These are phyloP conservation scores for Galerucella calmariensis DNA, from an alignment of 2,888 invertebrate genomes.

Conservation along the genomic window DNA sequence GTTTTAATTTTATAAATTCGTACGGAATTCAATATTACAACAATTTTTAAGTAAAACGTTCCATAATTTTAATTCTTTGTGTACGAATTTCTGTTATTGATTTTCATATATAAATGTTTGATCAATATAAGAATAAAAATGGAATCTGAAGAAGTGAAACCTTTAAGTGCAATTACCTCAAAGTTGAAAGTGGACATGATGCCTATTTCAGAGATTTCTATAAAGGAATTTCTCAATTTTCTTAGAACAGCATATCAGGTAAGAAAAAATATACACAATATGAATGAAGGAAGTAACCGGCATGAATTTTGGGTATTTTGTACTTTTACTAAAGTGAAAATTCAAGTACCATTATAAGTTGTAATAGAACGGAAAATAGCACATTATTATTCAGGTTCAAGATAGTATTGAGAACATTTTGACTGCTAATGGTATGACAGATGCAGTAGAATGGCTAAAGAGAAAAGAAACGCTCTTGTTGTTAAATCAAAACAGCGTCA, in stretches of 20 bases:
- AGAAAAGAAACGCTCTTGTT: constrained; percentile 64
- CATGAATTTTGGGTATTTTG: too few relatives aligned
- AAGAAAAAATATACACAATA: neutral
- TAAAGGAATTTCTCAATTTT: constrained; percentile 78
- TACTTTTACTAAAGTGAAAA: too few relatives aligned
- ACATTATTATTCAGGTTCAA: constrained; percentile 55
- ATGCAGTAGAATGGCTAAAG: constrained; percentile 67
- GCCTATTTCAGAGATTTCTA: constrained; percentile 70
- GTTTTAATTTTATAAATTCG: constrained; percentile 9
- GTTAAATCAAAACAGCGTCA: constrained; percentile 51
- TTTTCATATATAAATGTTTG: constrained; percentile 30
- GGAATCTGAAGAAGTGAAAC: constrained; percentile 31
- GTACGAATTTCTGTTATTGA: neutral
- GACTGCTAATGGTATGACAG: constrained; percentile 63
- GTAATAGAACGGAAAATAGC: neutral
- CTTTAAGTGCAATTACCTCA: constrained; percentile 8
- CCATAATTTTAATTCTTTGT: neutral
- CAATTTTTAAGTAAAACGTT: neutral
- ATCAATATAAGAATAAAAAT: constrained; percentile 38
- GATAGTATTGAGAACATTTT: constrained; percentile 65
- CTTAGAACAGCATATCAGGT: constrained; percentile 80
- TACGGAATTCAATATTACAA: neutral
- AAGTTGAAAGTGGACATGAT: constrained; percentile 6
- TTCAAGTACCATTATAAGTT: too few relatives aligned
- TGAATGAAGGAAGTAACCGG: too few relatives aligned